phyloP scores from a whole-genome alignment of 1,140 invertebrate species.

The Asbolus verrucosus region DNA sequence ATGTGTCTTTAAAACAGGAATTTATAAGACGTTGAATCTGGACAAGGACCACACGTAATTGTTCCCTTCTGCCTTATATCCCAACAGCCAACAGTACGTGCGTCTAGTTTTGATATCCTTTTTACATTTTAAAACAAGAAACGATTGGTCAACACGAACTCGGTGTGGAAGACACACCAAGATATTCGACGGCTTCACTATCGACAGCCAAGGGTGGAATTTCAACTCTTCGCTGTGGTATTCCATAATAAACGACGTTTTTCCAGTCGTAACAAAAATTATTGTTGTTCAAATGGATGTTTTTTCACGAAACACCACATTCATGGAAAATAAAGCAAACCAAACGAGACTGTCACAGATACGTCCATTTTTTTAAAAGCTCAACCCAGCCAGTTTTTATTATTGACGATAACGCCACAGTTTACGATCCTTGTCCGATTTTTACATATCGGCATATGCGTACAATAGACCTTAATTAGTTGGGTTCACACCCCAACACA shows the following conservation, averaged over 20 bases:
- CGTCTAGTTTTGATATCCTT: not conserved
- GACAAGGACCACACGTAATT: slow-evolving; percentile 1
- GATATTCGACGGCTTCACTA: not conserved
- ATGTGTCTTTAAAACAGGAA: slow-evolving; percentile 4
- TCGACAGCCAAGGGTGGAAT: too few relatives aligned
- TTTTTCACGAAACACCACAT: too few relatives aligned
- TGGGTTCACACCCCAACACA: not conserved
- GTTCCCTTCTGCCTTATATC: slow-evolving; percentile 2
- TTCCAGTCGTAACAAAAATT: too few relatives aligned
- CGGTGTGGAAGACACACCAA: too few relatives aligned
- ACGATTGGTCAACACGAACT: slow-evolving; percentile 7
- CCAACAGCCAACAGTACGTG: too few relatives aligned
- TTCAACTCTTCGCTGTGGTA: too few relatives aligned
- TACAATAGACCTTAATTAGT: slow-evolving; percentile 18
- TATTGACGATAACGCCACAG: slow-evolving; percentile 1
- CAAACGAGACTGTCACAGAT: not conserved
- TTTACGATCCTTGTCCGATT: not conserved
- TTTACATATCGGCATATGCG: not conserved
- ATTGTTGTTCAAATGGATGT: too few relatives aligned
- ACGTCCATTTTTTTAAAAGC: slow-evolving; percentile 6
- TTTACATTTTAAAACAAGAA: not conserved
- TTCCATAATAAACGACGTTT: too few relatives aligned
- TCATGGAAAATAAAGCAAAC: too few relatives aligned
- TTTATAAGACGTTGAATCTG: slow-evolving; percentile 15
- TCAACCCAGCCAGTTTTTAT: slow-evolving; percentile 1